Base-by-base conservation (phyloP, 23 tunicate genomes). In the Trididemnum nubilum region DNA sequence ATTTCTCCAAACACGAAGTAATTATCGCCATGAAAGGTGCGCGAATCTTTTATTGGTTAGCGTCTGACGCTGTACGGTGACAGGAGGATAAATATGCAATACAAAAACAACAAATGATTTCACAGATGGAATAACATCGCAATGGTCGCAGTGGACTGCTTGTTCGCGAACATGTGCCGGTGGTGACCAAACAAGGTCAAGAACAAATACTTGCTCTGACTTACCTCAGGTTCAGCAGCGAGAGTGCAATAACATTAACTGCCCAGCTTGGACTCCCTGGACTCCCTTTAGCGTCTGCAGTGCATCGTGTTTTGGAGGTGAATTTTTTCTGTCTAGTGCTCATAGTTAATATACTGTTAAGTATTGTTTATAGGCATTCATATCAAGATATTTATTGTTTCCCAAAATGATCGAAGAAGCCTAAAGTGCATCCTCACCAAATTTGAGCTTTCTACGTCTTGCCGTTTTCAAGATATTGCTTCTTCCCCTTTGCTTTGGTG, bases 301-400 rank as follows among this genome's bases (percentile, higher is more conserved):
- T 27, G 70, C 84, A 40, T 35, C 97, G 0, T 96, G 99, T 73
- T 88, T 92, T 67, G 82, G 80, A 77, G 99, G 99, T 81, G 4
- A 67, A 12, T 23, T 15, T 9, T 49, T 49, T 49, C 18, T 49
- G 57, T 9, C 15, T 49, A 49, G 57, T 9, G 57, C 18, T 49
- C n/a, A n/a, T n/a, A n/a, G n/a, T n/a, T n/a, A n/a, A n/a, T n/a
- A n/a, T n/a, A n/a, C n/a, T n/a, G n/a, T n/a, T n/a, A n/a, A n/a
- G n/a, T n/a, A n/a, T n/a, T n/a, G n/a, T n/a, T n/a, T n/a, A n/a
- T n/a, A n/a, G n/a, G n/a, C n/a, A n/a, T n/a, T n/a, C n/a, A n/a
- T n/a, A n/a, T n/a, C n/a, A n/a, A n/a, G n/a, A n/a, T n/a, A n/a
- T n/a, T n/a, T n/a, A n/a, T n/a, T n/a, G n/a, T n/a, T n/a, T n/a